A percentile compares a stretch with the other conserved stretches of the same genome.
phyloP scores from a whole-genome alignment of 2,888 invertebrate genomes.

The Drosophila koepferae region DNA sequence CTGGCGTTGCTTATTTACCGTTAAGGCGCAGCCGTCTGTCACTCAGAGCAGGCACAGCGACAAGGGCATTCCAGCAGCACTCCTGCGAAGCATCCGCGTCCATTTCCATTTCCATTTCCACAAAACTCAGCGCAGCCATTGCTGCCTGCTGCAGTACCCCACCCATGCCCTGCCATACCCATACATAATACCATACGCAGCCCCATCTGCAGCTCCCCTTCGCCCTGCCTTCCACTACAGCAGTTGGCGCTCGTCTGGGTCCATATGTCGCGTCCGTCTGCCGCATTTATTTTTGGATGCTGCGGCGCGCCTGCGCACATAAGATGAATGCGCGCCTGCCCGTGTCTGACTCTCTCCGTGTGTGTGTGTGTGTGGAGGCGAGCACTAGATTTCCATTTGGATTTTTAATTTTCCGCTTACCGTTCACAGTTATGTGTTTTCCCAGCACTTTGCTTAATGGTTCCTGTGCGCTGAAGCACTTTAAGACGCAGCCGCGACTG shows the following conservation, averaged over 20 bases:
- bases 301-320: conserved; percentile 69
- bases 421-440: conserved; percentile 31
- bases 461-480: conserved; percentile 39
- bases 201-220: neutral
- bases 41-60: conserved; percentile 50
- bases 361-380: conserved; percentile 10
- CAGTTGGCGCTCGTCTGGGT: conserved; percentile 55
- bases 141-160: neutral
- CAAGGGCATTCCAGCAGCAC: conserved; percentile 75
- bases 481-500: conserved; percentile 48
- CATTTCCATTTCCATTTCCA: conserved; percentile 54
- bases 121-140: conserved; percentile 26
- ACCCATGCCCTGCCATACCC: neutral
- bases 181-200: neutral
- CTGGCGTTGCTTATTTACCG: conserved; percentile 77
- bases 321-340: conserved; percentile 1
- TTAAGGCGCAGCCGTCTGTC: conserved; percentile 74
- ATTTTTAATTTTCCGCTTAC: conserved; percentile 63
- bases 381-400: conserved; percentile 40
- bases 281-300: conserved; percentile 61
- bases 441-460: conserved; percentile 71
- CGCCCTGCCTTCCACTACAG: neutral
- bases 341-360: neutral
- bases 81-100: conserved; percentile 76
- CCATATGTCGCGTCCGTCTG: conserved; percentile 68